phyloP scores from a whole-genome alignment of 2,797 vertebrate genomes.

The Sylvia borin region DNA sequence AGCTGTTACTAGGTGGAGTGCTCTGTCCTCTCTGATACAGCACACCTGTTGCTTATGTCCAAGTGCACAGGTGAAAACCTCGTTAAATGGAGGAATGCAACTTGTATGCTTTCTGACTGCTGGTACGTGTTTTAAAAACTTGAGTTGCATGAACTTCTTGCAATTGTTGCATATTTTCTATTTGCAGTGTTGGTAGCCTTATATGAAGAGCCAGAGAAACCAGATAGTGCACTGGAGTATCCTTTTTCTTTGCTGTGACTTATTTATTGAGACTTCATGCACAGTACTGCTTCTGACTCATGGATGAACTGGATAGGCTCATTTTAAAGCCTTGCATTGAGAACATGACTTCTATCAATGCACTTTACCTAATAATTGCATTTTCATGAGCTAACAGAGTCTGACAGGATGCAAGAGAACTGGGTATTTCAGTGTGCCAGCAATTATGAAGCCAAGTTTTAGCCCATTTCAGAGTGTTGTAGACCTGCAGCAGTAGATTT shows the following conservation, averaged over 20 bases:
- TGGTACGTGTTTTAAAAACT: background rate
- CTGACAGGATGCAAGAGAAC: background rate
- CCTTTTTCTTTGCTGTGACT: constrained; percentile 75
- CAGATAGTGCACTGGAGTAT: constrained; percentile 95
- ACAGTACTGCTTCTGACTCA: background rate
- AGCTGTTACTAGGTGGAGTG: background rate
- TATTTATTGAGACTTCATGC: background rate
- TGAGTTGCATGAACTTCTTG: background rate
- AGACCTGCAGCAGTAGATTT: background rate
- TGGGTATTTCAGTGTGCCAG: rapidly evolving
- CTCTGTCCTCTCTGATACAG: background rate
- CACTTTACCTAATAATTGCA: background rate
- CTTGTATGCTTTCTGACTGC: background rate
- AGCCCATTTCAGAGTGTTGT: background rate
- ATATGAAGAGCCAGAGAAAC: constrained; percentile 94
- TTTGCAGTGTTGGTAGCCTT: constrained; percentile 90
- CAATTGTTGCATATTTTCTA: constrained; percentile 49
- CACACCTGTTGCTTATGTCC: background rate
- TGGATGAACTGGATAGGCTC: background rate
- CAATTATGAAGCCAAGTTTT: background rate
- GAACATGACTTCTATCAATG: background rate
- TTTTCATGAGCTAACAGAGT: background rate
- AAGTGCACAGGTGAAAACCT: background rate
- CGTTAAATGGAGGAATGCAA: background rate
- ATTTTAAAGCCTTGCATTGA: background rate